Percentiles rank a stretch among this genome's conserved stretches.
Evolutionary conservation across 2,888 invertebrate species (phyloP).

Genomic region (Lasioglossum marginatum): DNA sequence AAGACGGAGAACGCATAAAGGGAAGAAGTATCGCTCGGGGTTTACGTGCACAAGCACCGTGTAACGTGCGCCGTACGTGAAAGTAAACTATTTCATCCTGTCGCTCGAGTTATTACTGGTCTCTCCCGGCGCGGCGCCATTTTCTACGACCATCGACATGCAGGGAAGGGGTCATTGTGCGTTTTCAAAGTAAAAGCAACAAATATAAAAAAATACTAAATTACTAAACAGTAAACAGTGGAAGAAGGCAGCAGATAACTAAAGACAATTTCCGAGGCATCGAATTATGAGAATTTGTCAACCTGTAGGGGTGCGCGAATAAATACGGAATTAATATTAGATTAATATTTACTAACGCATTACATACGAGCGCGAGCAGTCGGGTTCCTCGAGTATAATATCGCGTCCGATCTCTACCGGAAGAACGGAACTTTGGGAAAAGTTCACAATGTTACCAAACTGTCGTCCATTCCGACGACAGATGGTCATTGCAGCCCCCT

Average conservation of each 20-base stretch:
- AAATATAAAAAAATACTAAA: no score
- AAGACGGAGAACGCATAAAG: background rate
- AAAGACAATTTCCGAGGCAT: no score
- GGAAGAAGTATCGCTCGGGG: conserved; percentile 6
- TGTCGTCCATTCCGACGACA: conserved; percentile 14
- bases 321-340: background rate
- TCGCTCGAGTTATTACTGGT: conserved; percentile 2
- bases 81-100: conserved; percentile 9
- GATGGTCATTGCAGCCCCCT: conserved; percentile 8
- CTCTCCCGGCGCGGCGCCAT: background rate
- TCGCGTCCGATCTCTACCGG: conserved; percentile 8
- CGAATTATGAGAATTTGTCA: background rate
- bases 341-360: background rate
- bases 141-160: background rate
- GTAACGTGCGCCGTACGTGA: background rate
- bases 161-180: background rate
- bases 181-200: background rate
- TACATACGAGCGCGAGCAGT: background rate
- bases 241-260: no score
- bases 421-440: conserved; percentile 3
- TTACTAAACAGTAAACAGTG: no score
- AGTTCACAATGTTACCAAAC: conserved; percentile 10
- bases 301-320: background rate
- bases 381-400: background rate
- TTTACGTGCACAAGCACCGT: background rate